A percentile compares a stretch with the other conserved stretches of the same genome.
phyloP scores from a whole-genome alignment of 1,140 invertebrate species.

The Hylaeus volcanicus region DNA sequence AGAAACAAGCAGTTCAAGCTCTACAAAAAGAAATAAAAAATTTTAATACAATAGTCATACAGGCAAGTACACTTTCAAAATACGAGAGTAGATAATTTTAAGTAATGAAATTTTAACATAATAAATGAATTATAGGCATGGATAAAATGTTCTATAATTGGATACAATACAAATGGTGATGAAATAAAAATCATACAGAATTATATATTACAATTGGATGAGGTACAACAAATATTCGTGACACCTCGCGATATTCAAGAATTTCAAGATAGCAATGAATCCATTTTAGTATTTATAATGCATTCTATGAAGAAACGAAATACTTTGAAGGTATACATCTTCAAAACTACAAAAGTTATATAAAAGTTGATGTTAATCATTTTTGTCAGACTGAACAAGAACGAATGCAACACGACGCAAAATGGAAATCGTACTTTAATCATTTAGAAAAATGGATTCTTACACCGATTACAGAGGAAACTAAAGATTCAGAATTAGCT shows the following conservation, averaged over 20 bases:
- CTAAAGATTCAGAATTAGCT: slow-evolving; percentile 67
- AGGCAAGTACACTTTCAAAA: slow-evolving; percentile 63
- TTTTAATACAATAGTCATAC: slow-evolving; percentile 72
- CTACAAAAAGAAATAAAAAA: slow-evolving; percentile 67
- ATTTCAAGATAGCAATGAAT: slow-evolving; percentile 67
- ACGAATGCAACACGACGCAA: slow-evolving; percentile 57
- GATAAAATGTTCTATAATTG: slow-evolving; percentile 75
- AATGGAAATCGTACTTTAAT: slow-evolving; percentile 70
- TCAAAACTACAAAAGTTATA: background rate
- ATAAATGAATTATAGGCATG: slow-evolving; percentile 69
- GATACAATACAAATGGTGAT: slow-evolving; percentile 53
- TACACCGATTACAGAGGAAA: slow-evolving; percentile 71
- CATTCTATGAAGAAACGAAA: slow-evolving; percentile 66
- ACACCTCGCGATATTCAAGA: slow-evolving; percentile 57
- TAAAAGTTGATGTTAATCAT: background rate
- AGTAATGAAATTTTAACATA: background rate
- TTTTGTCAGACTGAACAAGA: slow-evolving; percentile 53
- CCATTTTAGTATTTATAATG: slow-evolving; percentile 70
- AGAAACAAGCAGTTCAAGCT: slow-evolving; percentile 49
- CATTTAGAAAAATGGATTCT: slow-evolving; percentile 77
- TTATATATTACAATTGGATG: slow-evolving; percentile 65
- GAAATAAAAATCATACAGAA: slow-evolving; percentile 67
- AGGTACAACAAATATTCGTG: slow-evolving; percentile 70
- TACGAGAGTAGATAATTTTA: background rate
- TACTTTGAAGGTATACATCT: slow-evolving; percentile 61